Conservation (phyloP, 2,888 invertebrate species). For the Branchipolynoe longqiensis region DNA sequence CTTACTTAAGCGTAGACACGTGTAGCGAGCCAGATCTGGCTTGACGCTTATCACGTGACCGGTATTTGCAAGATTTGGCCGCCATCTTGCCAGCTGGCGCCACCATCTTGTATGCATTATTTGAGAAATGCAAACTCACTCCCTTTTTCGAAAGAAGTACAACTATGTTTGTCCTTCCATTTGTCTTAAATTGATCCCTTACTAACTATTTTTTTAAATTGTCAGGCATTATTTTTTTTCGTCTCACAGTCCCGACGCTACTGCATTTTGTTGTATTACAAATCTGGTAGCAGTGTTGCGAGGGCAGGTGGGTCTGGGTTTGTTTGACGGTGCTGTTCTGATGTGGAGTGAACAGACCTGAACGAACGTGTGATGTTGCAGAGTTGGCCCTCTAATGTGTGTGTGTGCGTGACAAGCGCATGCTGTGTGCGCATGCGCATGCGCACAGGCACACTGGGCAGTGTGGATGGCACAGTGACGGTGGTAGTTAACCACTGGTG, state of each 20-base stretch:
- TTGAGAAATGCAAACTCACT: background rate
- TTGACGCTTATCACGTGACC: too few relatives aligned
- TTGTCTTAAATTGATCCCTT: background rate
- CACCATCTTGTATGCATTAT: constrained; percentile 1
- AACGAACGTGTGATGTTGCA: background rate
- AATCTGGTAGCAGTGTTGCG: constrained; percentile 28
- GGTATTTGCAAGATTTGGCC: too few relatives aligned
- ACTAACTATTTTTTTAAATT: background rate
- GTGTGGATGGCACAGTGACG: background rate
- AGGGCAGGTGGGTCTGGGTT: constrained; percentile 14
- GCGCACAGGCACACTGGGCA: background rate
- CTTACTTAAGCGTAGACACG: too few relatives aligned
- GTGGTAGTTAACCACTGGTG: constrained; percentile 12
- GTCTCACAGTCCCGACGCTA: background rate
- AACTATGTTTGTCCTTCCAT: background rate
- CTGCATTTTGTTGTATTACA: background rate
- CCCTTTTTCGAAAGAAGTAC: constrained; percentile 6
- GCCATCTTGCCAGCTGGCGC: too few relatives aligned
- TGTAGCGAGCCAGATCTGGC: too few relatives aligned
- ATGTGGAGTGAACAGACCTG: background rate
- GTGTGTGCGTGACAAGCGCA: background rate
- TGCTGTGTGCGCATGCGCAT: background rate
- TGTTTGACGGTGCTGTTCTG: background rate
- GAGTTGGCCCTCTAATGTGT: background rate
- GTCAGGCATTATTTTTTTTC: background rate